A percentile compares a stretch with the other conserved stretches of the same genome.
Evolutionary conservation across 1,140 invertebrate genomes (phyloP).

Genomic region (Hyphantria cunea): DNA sequence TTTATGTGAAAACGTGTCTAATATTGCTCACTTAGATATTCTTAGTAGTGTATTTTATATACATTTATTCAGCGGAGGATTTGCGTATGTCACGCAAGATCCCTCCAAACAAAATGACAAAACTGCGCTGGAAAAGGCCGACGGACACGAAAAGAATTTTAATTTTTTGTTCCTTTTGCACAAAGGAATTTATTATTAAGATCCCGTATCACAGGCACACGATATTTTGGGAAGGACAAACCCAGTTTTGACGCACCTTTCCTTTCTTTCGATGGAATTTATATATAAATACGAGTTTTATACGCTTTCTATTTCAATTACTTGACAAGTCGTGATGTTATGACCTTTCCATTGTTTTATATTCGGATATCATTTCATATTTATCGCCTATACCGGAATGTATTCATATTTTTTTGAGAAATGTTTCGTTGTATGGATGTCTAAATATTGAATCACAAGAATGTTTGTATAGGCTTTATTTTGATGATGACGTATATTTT

Average conservation of each 20-base stretch:
- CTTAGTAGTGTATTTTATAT: constrained; percentile 32
- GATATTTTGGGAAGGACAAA: constrained; percentile 47
- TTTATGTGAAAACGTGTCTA: constrained; percentile 52
- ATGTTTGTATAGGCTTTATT: no score
- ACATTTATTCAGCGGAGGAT: constrained; percentile 44
- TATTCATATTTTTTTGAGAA: constrained; percentile 13
- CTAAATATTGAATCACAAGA: constrained; percentile 29
- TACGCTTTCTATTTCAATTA: constrained; percentile 44
- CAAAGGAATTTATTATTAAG: constrained; percentile 73
- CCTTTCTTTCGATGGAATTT: constrained; percentile 44
- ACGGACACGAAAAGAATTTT: constrained; percentile 65
- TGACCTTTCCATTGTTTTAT: constrained; percentile 8
- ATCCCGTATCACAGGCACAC: constrained; percentile 56
- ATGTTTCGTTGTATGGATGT: constrained; percentile 2
- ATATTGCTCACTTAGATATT: constrained; percentile 47
- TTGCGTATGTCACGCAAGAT: constrained; percentile 57
- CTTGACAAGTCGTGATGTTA: constrained; percentile 23
- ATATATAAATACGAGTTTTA: constrained; percentile 42
- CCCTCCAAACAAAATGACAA: constrained; percentile 64
- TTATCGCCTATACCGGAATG: constrained; percentile 1
- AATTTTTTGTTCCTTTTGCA: constrained; percentile 68
- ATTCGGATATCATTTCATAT: constrained; percentile 9
- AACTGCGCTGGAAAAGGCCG: constrained; percentile 54
- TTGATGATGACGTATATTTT: no score
- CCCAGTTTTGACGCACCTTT: constrained; percentile 47